A percentile compares a stretch with the other conserved stretches of the same genome.
These are phyloP conservation scores for Progne subis DNA, from an alignment of 2,113 vertebrate species.

Conservation along the genomic window DNA sequence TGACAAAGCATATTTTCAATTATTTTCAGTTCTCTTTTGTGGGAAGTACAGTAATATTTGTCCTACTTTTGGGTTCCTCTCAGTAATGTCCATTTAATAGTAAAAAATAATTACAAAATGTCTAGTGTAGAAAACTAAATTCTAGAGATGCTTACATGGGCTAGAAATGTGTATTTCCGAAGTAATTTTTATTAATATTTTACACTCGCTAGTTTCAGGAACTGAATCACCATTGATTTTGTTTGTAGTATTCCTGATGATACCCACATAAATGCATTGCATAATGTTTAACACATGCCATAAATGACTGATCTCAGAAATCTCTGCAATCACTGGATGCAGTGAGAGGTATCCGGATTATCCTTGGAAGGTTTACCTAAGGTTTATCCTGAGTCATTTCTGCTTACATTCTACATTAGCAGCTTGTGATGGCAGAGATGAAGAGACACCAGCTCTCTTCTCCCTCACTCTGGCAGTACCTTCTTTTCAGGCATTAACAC, in stretches of 20 bases:
- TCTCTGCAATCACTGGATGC: rapidly evolving
- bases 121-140: not conserved
- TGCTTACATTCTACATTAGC: not conserved
- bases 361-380: not conserved
- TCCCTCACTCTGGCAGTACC: not conserved
- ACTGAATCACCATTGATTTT: not conserved
- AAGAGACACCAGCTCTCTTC: not conserved
- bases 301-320: not conserved
- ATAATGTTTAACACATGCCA: not conserved
- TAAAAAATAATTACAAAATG: not conserved
- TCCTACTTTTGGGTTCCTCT: slow-evolving; percentile 15
- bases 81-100: not conserved
- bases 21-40: slow-evolving; percentile 1
- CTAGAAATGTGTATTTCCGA: not conserved
- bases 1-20: not conserved
- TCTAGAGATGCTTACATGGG: not conserved
- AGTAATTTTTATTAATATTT: not conserved
- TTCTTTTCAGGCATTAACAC: rapidly evolving
- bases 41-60: not conserved
- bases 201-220: not conserved
- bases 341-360: not conserved
- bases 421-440: not conserved
- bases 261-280: not conserved
- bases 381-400: not conserved
- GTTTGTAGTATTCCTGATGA: not conserved